Evolutionary conservation across 1,140 invertebrate species (phyloP), one percentile per base, ranked within the genome.

Genomic region (Lucilia sericata): DNA sequence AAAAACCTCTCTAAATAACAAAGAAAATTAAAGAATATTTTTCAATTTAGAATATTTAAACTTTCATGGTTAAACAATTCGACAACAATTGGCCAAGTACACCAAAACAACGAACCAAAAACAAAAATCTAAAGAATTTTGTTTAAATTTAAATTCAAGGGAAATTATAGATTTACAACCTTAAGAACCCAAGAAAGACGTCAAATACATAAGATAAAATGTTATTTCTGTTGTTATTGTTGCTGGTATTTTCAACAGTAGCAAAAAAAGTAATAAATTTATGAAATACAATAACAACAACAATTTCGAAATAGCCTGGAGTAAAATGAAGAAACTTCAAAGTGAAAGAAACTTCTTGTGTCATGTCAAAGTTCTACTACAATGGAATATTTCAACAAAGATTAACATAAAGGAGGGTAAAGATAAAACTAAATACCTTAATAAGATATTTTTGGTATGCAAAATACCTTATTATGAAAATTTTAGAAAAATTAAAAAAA

Each of bases 241-340:
- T 51, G 36, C 13, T 34, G 8, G 49, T 76, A 25, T 36, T 70
- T 10, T 10, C 82, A 25, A 34, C 60, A 82, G 60, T 70, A 5
- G 42, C 42, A 42, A 42, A 42, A 42, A 42, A 42, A 42, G 5
- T 42, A 42, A 42, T 42, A 42, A 42, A 42, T 42, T 55, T 51
- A n/a, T 21, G 42, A 19, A 49, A 21, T 19, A 42, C 42, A 42
- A 42, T 10, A 42, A 42, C 10, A 42, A 42, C 42, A 42, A 42
- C 10, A 42, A 30, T 42, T 10, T 42, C 10, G 10, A 51, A 25
- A 21, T 21, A 21, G 25, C 19, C 60, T 30, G 8, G 9, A 36
- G 47, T 74, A 42, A 42, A 83, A 36, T n/a, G 17, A 42, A 17
- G 10, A n/a, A n/a, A 83, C 55, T 70, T 83, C 47, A 42, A 34